phyloP scores from a whole-genome alignment of 2,797 vertebrate genomes.

The Pterois miles region DNA sequence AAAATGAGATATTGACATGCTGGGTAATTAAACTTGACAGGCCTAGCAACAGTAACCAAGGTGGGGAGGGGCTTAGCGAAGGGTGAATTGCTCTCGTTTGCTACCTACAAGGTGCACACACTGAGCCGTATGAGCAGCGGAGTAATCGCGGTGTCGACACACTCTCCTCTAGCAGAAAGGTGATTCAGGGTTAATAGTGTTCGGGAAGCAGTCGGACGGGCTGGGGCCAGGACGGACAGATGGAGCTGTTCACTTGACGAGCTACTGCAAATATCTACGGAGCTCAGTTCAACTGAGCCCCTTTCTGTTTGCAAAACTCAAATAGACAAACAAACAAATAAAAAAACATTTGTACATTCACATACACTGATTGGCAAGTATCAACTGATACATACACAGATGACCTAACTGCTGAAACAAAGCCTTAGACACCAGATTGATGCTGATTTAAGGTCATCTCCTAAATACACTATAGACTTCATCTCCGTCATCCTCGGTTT shows the following conservation, averaged over 20 bases:
- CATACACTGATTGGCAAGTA: slow-evolving; percentile 76
- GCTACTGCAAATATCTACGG: slow-evolving; percentile 51
- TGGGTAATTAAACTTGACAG: neutral
- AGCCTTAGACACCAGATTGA: slow-evolving; percentile 46
- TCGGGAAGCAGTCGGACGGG: slow-evolving; percentile 32
- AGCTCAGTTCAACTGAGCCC: slow-evolving; percentile 74
- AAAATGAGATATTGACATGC: no score
- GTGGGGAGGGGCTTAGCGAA: neutral
- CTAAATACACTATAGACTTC: slow-evolving; percentile 41
- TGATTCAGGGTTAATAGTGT: slow-evolving; percentile 21
- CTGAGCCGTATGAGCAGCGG: slow-evolving; percentile 2
- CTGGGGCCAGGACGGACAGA: slow-evolving; percentile 23
- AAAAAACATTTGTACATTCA: slow-evolving; percentile 81
- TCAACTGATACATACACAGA: slow-evolving; percentile 70
- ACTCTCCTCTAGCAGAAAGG: slow-evolving; percentile 25
- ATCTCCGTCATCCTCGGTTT: slow-evolving; percentile 45
- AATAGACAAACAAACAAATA: slow-evolving; percentile 52
- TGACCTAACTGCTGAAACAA: slow-evolving; percentile 52
- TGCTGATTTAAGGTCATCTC: slow-evolving; percentile 46
- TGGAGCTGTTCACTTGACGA: slow-evolving; percentile 47
- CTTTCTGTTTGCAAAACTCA: slow-evolving; percentile 63
- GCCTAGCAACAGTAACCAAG: neutral
- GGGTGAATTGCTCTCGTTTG: neutral
- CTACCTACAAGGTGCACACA: slow-evolving; percentile 2
- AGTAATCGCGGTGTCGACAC: no score